phyloP scores from a whole-genome alignment of 1,140 invertebrate species.

The Drosophila mauritiana region DNA sequence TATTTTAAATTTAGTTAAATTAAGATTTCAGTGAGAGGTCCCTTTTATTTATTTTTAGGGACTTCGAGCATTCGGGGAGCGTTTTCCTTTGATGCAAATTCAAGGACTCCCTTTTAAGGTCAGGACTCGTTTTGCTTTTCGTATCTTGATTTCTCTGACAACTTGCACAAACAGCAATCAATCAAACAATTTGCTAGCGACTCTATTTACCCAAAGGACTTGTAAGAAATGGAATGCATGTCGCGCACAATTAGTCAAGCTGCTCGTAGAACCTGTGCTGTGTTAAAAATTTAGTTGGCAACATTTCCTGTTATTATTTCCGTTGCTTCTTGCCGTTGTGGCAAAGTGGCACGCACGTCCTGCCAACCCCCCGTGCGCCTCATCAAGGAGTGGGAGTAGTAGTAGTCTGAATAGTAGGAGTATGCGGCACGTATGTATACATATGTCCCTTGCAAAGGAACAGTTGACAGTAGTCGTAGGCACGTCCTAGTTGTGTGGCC shows the following conservation, averaged over 20 bases:
- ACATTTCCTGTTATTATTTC: slow-evolving; percentile 80
- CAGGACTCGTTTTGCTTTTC: background rate
- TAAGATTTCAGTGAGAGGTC: too few species aligned
- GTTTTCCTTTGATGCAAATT: background rate
- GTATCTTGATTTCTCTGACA: slow-evolving; percentile 38
- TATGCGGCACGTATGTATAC: background rate
- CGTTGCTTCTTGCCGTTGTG: slow-evolving; percentile 65
- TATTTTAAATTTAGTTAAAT: too few species aligned
- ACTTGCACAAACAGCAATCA: slow-evolving; percentile 35
- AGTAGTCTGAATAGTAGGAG: background rate
- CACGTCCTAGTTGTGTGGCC: slow-evolving; percentile 40
- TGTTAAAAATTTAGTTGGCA: slow-evolving; percentile 73
- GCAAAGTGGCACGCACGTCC: slow-evolving; percentile 63
- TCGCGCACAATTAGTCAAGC: slow-evolving; percentile 65
- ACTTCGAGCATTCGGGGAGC: background rate
- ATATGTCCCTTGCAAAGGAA: background rate
- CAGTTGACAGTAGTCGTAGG: slow-evolving; percentile 39
- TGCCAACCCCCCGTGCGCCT: background rate
- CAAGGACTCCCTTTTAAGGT: background rate
- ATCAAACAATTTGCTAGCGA: slow-evolving; percentile 36
- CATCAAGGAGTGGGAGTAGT: background rate
- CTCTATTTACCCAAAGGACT: slow-evolving; percentile 54
- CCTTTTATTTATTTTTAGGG: too few species aligned
- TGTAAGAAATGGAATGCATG: slow-evolving; percentile 39
- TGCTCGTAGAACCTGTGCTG: slow-evolving; percentile 30